A percentile compares a stretch with the other conserved stretches of the same genome.
phyloP scores from a whole-genome alignment of 2,113 vertebrate species.

The Ammodytes dubius region DNA sequence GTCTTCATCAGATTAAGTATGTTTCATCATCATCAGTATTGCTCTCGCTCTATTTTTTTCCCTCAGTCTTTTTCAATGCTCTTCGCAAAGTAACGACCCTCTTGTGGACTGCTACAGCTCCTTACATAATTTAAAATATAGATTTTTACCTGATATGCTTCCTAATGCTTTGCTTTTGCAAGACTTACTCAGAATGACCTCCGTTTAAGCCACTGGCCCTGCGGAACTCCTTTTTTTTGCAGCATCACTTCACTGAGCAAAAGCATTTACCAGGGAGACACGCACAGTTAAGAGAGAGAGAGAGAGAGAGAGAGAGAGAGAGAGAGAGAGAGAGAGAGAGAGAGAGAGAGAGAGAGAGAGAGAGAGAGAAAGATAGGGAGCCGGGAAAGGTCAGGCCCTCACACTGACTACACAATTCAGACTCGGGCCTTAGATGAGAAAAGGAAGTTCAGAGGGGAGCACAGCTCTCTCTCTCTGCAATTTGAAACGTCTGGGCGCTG shows the following conservation, averaged over 20 bases:
- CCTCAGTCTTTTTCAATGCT: background rate
- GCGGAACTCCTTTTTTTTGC: constrained; percentile 28
- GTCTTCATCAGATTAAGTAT: constrained; percentile 7
- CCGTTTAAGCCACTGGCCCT: constrained; percentile 20
- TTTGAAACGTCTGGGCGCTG: constrained; percentile 5
- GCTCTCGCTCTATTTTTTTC: background rate
- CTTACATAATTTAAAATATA: constrained; percentile 32
- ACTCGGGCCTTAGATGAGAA: constrained; percentile 23
- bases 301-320: too few relatives aligned
- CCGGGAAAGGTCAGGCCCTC: constrained; percentile 47
- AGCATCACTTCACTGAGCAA: constrained; percentile 23
- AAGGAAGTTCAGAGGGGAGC: constrained; percentile 27
- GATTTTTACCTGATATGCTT: constrained; percentile 25
- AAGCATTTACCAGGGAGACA: constrained; percentile 21
- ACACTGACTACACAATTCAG: constrained; percentile 15
- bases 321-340: too few relatives aligned
- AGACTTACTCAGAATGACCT: constrained; percentile 26
- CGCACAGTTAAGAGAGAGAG: background rate
- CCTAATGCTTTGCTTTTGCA: constrained; percentile 14
- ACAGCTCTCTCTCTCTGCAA: background rate
- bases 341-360: background rate
- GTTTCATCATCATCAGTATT: constrained; percentile 10
- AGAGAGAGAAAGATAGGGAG: constrained; percentile 23
- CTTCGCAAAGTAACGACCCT: constrained; percentile 2
- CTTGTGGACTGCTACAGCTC: constrained; percentile 5